Evolutionary conservation across 2,113 vertebrate species (phyloP), one percentile per base, ranked within the genome.

Genomic region (Orthonyx spaldingii): DNA sequence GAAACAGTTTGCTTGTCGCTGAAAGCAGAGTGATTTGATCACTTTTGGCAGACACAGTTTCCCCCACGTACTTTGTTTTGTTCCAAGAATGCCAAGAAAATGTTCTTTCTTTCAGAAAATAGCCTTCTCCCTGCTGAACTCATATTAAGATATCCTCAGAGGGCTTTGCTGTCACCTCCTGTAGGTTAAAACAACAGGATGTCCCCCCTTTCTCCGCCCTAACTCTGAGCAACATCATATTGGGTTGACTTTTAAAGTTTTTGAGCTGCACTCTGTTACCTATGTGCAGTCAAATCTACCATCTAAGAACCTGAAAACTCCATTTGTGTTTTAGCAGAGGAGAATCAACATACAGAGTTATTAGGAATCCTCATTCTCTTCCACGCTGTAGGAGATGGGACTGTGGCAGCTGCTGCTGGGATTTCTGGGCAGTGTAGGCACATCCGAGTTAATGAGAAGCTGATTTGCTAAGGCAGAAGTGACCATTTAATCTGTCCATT

Each of bases 11-110:
- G 30, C 57, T 93, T 80, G 30, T 72, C 53, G 92, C 49, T 66
- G 53, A 90, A 85, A 78, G 42, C 57, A 90, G 81, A 30, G 56
- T 77, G 91, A 95, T 93, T 64, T 96, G 84, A 97, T 96, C 44
- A 53, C 46, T 84, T 86, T 92, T 96, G 96, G 93, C 96, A 97
- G 81, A 50, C 57, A 68, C 35, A 64, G 47, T 44, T 89, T 49
- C 39, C 42, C 72, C 47, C 72, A 56, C 6, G 1, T 85, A 84
- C 78, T 94, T 96, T 93, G 71, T 95, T 96, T 94, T 93, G 53
- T 90, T 92, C 71, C 60, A 86, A 53, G 89, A 93, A 96, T 75
- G 88, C 89, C 94, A 97, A 81, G 81, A 93, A 95, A 94, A 96
- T 93, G 84, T 96, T 82, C 71, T 64, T 93, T 92, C 78, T 93